Conservation (phyloP, 2,888 invertebrate species). For the Clunio marinus region DNA sequence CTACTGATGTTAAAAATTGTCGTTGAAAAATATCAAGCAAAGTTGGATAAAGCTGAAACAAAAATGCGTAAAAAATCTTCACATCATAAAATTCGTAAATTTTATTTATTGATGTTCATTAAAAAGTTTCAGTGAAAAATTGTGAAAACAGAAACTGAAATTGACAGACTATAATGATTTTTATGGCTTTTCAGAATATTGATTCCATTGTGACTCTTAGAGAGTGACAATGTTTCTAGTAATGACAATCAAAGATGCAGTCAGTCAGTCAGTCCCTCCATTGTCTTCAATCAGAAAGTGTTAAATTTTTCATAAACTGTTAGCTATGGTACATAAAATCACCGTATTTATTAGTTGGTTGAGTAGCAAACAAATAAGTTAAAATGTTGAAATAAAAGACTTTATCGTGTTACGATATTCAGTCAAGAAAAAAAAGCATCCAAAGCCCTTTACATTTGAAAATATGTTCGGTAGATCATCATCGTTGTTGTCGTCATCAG, state of each 20-base stretch:
- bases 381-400: neutral
- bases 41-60: neutral
- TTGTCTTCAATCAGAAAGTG: conserved; percentile 34
- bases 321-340: conserved; percentile 38
- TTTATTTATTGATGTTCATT: conserved; percentile 36
- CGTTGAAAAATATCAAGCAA: neutral
- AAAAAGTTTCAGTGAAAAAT: neutral
- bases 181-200: conserved; percentile 34
- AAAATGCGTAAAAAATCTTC: conserved; percentile 37
- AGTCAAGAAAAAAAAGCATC: neutral
- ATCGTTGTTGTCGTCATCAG: conserved; percentile 4
- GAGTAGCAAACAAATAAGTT: conserved; percentile 25
- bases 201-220: conserved; percentile 17
- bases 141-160: neutral
- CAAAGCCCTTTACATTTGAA: conserved; percentile 12
- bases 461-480: too few species aligned
- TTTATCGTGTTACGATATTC: too few species aligned
- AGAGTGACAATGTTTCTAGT: neutral
- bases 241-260: too few species aligned
- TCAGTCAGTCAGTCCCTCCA: conserved; percentile 1
- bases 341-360: conserved; percentile 26
- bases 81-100: conserved; percentile 35
- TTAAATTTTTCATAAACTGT: conserved; percentile 36
- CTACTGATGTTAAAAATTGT: neutral
- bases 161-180: conserved; percentile 16